phyloP scores from a whole-genome alignment of 2,113 vertebrate species.

The Proterorhinus semilunaris region DNA sequence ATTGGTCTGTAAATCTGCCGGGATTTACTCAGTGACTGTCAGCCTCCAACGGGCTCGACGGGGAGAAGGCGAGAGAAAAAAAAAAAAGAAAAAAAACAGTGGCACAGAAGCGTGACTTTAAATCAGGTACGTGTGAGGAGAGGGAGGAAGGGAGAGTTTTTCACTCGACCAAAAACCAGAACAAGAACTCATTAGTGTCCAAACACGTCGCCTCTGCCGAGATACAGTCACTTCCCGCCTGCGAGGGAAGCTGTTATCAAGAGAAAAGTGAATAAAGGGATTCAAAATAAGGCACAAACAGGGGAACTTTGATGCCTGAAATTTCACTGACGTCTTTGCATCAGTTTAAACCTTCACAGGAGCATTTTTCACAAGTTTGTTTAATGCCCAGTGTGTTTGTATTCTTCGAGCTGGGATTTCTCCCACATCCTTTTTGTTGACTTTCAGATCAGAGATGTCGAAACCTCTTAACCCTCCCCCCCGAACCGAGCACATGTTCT shows the following conservation, averaged over 20 bases:
- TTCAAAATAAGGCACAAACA: not conserved
- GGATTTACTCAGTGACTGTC: constrained; percentile 32
- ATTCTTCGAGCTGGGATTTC: too few species aligned
- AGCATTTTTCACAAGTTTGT: not conserved
- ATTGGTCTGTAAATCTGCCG: constrained; percentile 52
- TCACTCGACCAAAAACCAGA: not conserved
- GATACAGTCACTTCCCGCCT: not conserved
- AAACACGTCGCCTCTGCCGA: constrained; percentile 5
- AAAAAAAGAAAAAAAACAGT: constrained; percentile 1
- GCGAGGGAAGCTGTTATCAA: not conserved
- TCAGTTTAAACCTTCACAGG: not conserved
- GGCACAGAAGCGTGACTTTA: constrained; percentile 6
- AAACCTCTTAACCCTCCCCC: too few species aligned
- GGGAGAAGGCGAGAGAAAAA: constrained; percentile 12
- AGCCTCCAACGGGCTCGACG: constrained; percentile 16
- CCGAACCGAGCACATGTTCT: too few species aligned
- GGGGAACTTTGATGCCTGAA: not conserved
- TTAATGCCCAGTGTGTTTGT: not conserved
- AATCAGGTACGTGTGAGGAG: constrained; percentile 2
- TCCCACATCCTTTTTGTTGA: too few species aligned
- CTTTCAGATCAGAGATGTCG: too few species aligned
- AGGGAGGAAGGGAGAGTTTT: not conserved
- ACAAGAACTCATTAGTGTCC: constrained; percentile 7
- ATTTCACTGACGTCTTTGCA: not conserved
- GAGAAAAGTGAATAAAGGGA: not conserved